Base-by-base conservation (phyloP, 1,140 invertebrate genomes). In the Drosophila sp. region DNA sequence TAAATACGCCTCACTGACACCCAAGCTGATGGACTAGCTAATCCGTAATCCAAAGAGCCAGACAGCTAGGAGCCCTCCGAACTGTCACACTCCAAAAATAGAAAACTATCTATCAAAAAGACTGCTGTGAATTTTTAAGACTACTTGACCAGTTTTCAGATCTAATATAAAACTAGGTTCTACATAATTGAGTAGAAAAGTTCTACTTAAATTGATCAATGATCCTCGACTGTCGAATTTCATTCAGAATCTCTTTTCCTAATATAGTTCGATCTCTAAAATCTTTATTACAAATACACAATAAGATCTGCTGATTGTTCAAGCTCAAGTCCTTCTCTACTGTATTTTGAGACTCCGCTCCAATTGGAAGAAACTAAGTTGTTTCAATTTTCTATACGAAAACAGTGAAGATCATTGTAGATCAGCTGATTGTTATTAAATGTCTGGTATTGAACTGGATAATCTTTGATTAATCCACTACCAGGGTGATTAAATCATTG, bases 21-120 rank as follows among this genome's bases (percentile, higher is more conserved):
- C 14, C 18, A 38, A 69, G 16, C 29, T 21, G 46, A 13, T 53
- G 25, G 25, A 50, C 51, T 25, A 25, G 16, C 57, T 63, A 45
- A 62, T 62, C 58, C 48, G 34, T 53, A 54, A 34, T 36, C 18
- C 36, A 41, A 41, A 53, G 13, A 53, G 13, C 57, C 29, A 25
- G 43, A 38, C 58, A 11, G n/a, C 34, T 13, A n/a, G 5, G 21
- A 48, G 27, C 46, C 14, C 36, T 13, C n/a, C 13, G 36, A 38
- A 13, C n/a, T 38, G 6, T 13, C 11, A 13, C 13, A 38, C n/a
- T n/a, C n/a, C 4, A 38, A 38, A 3, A 38, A 38, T 38, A 38
- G 11, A 11, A 5, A 11, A 38, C 1, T 5, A n/a, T 6, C 11
- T 1, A 4, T n/a, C 34, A 2, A 11, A n/a, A 36, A n/a, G 34